phyloP scores from a whole-genome alignment of 2,888 invertebrate genomes.

The Metalampra italica region DNA sequence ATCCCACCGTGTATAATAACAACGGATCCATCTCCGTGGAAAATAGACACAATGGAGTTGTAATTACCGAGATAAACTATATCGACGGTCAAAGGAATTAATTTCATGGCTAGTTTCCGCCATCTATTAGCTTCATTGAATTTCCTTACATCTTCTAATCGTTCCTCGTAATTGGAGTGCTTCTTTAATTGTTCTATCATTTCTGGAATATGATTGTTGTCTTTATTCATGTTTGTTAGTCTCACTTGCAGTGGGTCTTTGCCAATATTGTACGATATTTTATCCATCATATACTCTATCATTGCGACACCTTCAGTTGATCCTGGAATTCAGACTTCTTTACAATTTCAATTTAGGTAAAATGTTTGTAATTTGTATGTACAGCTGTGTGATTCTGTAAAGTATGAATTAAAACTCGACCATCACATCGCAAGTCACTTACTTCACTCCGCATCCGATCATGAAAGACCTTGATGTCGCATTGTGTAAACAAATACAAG shows the following conservation, averaged over 20 bases:
- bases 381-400: too few species aligned
- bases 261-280: slow-evolving; percentile 63
- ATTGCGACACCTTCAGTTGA: slow-evolving; percentile 71
- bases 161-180: slow-evolving; percentile 65
- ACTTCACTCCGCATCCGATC: too few species aligned
- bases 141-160: slow-evolving; percentile 56
- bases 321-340: slow-evolving; percentile 30
- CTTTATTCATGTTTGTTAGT: slow-evolving; percentile 53
- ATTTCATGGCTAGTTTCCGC: slow-evolving; percentile 82
- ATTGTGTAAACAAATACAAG: too few species aligned
- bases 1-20: slow-evolving; percentile 81
- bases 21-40: slow-evolving; percentile 79
- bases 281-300: slow-evolving; percentile 79
- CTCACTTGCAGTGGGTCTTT: slow-evolving; percentile 74
- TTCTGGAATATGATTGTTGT: slow-evolving; percentile 28
- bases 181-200: slow-evolving; percentile 70
- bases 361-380: too few species aligned
- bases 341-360: too few species aligned
- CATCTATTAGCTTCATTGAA: slow-evolving; percentile 81
- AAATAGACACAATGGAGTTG: slow-evolving; percentile 79
- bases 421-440: too few species aligned
- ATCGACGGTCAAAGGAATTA: slow-evolving; percentile 81
- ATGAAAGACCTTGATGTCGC: too few species aligned
- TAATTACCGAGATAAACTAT: slow-evolving; percentile 40
- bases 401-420: too few species aligned